A percentile compares a stretch with the other conserved stretches of the same genome.
Conservation (phyloP, 2,113 vertebrate species). For the Vulpes lagopus region DNA sequence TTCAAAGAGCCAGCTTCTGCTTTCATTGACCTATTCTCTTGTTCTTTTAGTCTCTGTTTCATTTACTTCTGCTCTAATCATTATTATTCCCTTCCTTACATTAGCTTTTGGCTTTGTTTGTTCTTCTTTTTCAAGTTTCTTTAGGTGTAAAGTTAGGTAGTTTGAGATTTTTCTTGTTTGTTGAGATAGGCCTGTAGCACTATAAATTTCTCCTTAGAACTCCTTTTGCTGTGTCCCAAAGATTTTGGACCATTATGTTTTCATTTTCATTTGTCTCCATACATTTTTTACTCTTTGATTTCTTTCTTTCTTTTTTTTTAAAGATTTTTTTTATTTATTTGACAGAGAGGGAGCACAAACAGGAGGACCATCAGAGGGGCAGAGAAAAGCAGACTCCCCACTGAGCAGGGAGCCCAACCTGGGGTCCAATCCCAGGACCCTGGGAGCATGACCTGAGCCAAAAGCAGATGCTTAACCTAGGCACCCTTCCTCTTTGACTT, state of each 20-base stretch:
- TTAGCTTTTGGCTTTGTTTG: not conserved
- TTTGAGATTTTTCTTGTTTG: not conserved
- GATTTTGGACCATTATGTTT: not conserved
- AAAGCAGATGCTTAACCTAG: too few species aligned
- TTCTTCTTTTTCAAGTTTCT: not conserved
- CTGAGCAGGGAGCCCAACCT: too few species aligned
- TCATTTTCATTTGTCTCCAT: too few species aligned
- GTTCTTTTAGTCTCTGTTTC: not conserved
- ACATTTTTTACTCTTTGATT: not conserved
- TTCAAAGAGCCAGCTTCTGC: not conserved
- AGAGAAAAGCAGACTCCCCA: too few species aligned
- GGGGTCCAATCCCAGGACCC: too few species aligned
- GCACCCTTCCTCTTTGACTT: not conserved
- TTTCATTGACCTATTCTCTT: not conserved
- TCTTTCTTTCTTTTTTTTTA: too few species aligned
- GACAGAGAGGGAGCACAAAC: too few species aligned
- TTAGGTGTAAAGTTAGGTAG: not conserved
- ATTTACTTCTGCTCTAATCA: not conserved
- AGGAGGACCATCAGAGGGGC: too few species aligned
- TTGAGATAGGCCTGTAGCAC: not conserved
- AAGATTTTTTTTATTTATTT: too few species aligned
- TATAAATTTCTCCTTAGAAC: not conserved
- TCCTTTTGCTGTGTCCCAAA: not conserved
- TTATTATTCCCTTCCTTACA: not conserved
- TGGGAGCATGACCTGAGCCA: too few species aligned